Conservation (phyloP, 1,140 invertebrate species). For the Drosophila mauritiana region DNA sequence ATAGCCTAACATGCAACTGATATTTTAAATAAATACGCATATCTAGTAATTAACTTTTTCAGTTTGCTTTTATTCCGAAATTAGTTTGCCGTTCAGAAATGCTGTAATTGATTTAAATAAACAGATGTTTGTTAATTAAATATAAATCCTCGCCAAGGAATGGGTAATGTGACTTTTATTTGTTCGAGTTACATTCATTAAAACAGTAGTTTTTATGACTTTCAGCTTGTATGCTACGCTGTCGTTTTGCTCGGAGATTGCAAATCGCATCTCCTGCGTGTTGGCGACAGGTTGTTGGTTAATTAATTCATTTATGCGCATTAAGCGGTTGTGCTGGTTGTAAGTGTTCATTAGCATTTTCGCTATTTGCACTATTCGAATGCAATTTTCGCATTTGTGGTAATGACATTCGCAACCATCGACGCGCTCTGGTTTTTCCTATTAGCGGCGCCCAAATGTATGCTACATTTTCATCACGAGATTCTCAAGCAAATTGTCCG, state of each 20-base stretch:
- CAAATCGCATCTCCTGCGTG: not conserved
- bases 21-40: conserved; percentile 15
- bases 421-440: conserved; percentile 30
- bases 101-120: conserved; percentile 41
- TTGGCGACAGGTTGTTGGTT: conserved; percentile 45
- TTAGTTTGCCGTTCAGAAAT: conserved; percentile 1
- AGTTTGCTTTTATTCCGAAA: conserved; percentile 8
- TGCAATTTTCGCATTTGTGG: conserved; percentile 57
- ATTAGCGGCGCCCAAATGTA: conserved; percentile 43
- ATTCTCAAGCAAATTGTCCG: conserved; percentile 35
- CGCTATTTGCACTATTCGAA: conserved; percentile 69
- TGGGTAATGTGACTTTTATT: conserved; percentile 36
- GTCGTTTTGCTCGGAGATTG: conserved; percentile 10
- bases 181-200: conserved; percentile 32
- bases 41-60: conserved; percentile 18
- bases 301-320: conserved; percentile 62
- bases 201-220: conserved; percentile 25
- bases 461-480: conserved; percentile 54
- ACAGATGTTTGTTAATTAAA: conserved; percentile 29
- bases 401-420: conserved; percentile 40
- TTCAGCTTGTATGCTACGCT: conserved; percentile 3
- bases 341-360: conserved; percentile 74
- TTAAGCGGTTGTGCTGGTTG: conserved; percentile 58
- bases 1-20: not conserved
- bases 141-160: not conserved